A percentile compares a stretch with the other conserved stretches of the same genome.
Evolutionary conservation across 1,140 invertebrate species (phyloP).

Genomic region (Drosophila persimilis): DNA sequence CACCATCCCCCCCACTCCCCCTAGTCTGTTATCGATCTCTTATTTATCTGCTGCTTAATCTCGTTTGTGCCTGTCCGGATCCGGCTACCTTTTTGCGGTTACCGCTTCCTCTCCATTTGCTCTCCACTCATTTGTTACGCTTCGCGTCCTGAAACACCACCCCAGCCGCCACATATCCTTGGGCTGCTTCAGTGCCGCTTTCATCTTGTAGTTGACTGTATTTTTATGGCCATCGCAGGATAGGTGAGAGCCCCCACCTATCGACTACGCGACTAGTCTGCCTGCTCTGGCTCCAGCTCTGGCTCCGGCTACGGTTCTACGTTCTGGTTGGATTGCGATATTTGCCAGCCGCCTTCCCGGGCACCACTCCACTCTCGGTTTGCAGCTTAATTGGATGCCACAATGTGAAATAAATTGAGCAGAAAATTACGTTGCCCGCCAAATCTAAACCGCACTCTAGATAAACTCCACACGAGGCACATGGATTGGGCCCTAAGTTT

Average conservation of each 20-base stretch:
- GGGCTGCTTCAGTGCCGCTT: neutral
- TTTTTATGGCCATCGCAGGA: constrained; percentile 37
- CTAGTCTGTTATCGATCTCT: constrained; percentile 30
- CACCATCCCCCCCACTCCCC: neutral
- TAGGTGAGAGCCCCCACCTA: constrained; percentile 11
- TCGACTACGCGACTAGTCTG: constrained; percentile 20
- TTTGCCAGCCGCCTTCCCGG: constrained; percentile 15
- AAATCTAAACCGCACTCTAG: constrained; percentile 65
- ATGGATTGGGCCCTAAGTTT: constrained; percentile 37
- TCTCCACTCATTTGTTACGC: constrained; percentile 57
- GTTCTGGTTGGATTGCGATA: constrained; percentile 30
- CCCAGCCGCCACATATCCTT: too few relatives aligned
- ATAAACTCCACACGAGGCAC: neutral
- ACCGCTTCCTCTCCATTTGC: constrained; percentile 21
- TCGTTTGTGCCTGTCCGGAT: constrained; percentile 7
- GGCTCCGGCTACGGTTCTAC: constrained; percentile 7
- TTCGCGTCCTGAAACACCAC: constrained; percentile 11
- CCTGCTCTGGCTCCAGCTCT: neutral
- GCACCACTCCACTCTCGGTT: constrained; percentile 38
- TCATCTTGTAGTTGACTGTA: constrained; percentile 25
- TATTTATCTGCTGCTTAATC: constrained; percentile 43
- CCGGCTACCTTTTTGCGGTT: constrained; percentile 62
- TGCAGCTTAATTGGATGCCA: constrained; percentile 83
- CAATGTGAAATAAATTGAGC: constrained; percentile 83
- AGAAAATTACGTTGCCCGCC: constrained; percentile 82